Evolutionary conservation across 35 echinoderm and acorn worm genomes (phyloP).

Genomic region (Holothuria glaberrima): DNA sequence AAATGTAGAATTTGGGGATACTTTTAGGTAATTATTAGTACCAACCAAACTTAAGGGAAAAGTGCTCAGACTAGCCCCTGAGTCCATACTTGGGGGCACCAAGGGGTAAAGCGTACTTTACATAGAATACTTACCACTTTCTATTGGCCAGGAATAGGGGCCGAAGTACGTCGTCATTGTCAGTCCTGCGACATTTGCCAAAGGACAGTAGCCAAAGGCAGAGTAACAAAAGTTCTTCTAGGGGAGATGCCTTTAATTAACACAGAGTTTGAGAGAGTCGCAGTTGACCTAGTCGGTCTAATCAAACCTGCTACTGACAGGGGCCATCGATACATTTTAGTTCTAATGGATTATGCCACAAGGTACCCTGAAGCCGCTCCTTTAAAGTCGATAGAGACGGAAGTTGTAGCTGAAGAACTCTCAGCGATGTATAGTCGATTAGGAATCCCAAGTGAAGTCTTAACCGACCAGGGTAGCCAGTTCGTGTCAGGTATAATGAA

Average conservation of each 20-base stretch:
- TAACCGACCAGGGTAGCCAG: conserved; percentile 59
- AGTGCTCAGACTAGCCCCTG: conserved; percentile 17
- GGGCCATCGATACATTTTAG: conserved; percentile 63
- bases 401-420: conserved; percentile 65
- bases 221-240: conserved; percentile 61
- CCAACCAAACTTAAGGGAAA: background rate
- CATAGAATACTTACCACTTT: conserved; percentile 49
- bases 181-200: conserved; percentile 64
- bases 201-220: conserved; percentile 51
- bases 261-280: conserved; percentile 64
- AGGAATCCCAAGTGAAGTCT: conserved; percentile 57
- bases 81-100: conserved; percentile 39
- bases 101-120: background rate
- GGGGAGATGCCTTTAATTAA: conserved; percentile 60
- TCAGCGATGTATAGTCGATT: conserved; percentile 51
- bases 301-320: conserved; percentile 56
- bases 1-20: conserved; percentile 12
- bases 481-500: conserved; percentile 62
- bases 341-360: conserved; percentile 71
- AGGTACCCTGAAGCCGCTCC: conserved; percentile 68
- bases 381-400: conserved; percentile 37
- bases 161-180: conserved; percentile 24
- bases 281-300: conserved; percentile 54
- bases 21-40: conserved; percentile 13
- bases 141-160: conserved; percentile 50